Percentiles rank a stretch among this genome's conserved stretches.
These are phyloP conservation scores for Apistogramma diplotaenia DNA, from an alignment of 2,113 vertebrate genomes.

Conservation along the genomic window DNA sequence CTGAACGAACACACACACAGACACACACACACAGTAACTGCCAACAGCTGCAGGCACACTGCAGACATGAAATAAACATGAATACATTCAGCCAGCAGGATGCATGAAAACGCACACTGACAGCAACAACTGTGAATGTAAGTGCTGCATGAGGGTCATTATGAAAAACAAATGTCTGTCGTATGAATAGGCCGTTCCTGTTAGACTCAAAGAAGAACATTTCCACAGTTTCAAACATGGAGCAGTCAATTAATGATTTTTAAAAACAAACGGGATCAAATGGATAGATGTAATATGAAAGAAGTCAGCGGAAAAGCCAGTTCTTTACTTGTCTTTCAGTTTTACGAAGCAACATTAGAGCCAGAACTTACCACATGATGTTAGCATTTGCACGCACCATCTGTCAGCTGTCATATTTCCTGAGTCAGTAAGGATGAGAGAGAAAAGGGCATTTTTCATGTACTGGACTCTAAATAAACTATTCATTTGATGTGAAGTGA, in stretches of 20 bases:
- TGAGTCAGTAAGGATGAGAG: too few relatives aligned
- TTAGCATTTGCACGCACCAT: too few relatives aligned
- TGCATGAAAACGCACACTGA: neutral
- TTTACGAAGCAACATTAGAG: neutral
- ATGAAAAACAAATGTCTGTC: neutral
- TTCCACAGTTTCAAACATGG: neutral
- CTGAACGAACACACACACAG: neutral
- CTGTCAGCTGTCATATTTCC: too few relatives aligned
- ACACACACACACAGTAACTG: neutral
- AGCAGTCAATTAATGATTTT: neutral
- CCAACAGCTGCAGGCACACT: neutral
- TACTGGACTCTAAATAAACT: too few relatives aligned
- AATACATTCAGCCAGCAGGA: neutral
- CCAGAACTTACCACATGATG: too few relatives aligned
- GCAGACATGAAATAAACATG: neutral
- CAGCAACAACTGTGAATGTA: neutral
- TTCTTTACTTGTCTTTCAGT: neutral
- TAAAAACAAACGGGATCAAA: neutral
- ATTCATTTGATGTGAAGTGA: too few relatives aligned
- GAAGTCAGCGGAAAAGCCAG: neutral
- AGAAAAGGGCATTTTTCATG: too few relatives aligned
- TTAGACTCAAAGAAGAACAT: neutral
- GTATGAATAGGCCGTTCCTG: neutral
- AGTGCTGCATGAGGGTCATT: neutral
- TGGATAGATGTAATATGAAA: neutral